A percentile compares a stretch with the other conserved stretches of the same genome.
Conservation (phyloP, 1,140 invertebrate species). For the Ooceraea biroi region DNA sequence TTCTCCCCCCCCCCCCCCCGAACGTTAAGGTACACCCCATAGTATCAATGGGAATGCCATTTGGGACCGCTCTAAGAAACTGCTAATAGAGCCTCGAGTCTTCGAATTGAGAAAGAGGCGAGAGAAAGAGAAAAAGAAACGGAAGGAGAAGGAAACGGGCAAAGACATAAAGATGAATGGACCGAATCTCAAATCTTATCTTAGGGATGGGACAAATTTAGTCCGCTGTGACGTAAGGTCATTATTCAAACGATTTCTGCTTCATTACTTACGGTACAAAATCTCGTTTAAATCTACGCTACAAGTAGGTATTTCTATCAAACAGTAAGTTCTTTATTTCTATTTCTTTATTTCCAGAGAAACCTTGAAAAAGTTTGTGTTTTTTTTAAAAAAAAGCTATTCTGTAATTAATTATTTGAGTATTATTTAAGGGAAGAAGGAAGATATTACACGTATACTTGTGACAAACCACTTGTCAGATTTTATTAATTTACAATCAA, state of each 20-base stretch:
- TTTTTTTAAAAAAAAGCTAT: not conserved
- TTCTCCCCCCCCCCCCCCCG: slow-evolving; percentile 69
- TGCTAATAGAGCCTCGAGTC: slow-evolving; percentile 76
- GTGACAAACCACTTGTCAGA: not conserved
- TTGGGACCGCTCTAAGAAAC: slow-evolving; percentile 78
- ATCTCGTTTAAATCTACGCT: not conserved
- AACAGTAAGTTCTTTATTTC: no score
- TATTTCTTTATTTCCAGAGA: no score
- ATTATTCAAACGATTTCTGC: slow-evolving; percentile 41
- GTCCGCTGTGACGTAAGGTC: not conserved
- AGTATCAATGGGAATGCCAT: slow-evolving; percentile 79
- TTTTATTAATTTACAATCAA: not conserved
- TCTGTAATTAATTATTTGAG: not conserved
- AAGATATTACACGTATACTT: not conserved
- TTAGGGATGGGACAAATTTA: slow-evolving; percentile 35
- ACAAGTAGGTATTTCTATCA: no score
- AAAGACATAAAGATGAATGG: slow-evolving; percentile 7
- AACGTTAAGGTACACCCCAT: slow-evolving; percentile 71
- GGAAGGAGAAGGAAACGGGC: slow-evolving; percentile 42
- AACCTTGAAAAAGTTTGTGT: not conserved
- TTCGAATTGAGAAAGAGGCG: slow-evolving; percentile 43
- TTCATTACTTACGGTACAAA: not conserved
- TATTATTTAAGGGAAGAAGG: not conserved
- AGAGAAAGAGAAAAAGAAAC: slow-evolving; percentile 44
- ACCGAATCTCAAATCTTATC: slow-evolving; percentile 55